Percentiles rank a stretch among this genome's conserved stretches.
phyloP scores from a whole-genome alignment of 2,113 vertebrate species.

The Ictalurus punctatus region DNA sequence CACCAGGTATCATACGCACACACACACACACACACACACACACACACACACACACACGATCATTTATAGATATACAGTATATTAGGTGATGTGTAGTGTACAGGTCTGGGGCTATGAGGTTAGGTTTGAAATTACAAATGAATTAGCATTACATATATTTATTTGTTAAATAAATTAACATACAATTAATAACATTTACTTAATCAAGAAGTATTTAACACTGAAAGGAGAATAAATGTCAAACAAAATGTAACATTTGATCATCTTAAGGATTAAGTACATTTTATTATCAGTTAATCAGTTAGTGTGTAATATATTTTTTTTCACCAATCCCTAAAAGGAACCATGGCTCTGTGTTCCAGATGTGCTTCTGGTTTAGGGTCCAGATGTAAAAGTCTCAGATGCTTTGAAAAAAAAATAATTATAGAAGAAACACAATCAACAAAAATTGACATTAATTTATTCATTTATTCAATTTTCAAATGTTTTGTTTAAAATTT shows the following conservation, averaged over 20 bases:
- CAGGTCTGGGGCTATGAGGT: background rate
- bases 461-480: background rate
- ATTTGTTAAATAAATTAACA: background rate
- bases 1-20: conserved; percentile 73
- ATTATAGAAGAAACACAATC: background rate
- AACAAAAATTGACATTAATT: background rate
- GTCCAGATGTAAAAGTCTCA: background rate
- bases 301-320: background rate
- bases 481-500: background rate
- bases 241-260: no score
- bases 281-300: background rate
- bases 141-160: background rate
- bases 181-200: no score
- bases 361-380: background rate
- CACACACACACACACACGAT: conserved; percentile 5
- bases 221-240: no score
- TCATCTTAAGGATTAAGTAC: no score
- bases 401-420: background rate
- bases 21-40: conserved; percentile 33
- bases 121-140: background rate
- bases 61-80: background rate
- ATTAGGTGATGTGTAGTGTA: background rate
- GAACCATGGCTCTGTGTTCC: background rate
- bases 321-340: background rate
- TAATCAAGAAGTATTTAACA: no score